A percentile compares a stretch with the other conserved stretches of the same genome.
Evolutionary conservation across 2,113 vertebrate species (phyloP).

Genomic region (Thermophis baileyi): DNA sequence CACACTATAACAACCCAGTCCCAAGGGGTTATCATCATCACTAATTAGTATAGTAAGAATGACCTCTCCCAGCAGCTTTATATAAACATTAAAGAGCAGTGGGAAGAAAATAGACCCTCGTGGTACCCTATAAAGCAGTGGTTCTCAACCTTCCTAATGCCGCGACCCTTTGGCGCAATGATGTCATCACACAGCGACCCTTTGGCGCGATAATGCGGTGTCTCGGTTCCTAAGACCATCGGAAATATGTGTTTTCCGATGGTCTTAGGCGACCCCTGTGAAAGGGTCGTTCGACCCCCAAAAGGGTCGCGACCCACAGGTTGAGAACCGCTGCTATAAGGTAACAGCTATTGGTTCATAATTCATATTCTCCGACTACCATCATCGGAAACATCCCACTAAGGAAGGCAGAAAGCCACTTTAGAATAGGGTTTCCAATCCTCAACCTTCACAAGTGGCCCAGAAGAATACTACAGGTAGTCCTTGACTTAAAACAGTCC

Average conservation of each 20-base stretch:
- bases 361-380: neutral
- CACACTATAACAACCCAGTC: neutral
- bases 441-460: neutral
- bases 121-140: no score
- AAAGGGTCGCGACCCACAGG: no score
- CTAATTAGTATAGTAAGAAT: neutral
- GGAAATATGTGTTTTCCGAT: no score
- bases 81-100: neutral
- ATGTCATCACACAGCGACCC: no score
- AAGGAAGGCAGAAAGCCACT: neutral
- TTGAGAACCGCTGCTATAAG: no score
- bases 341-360: neutral
- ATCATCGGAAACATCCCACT: neutral
- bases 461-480: neutral
- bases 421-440: neutral
- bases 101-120: neutral
- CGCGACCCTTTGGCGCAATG: no score
- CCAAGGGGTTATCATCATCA: neutral
- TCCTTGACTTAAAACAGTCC: neutral
- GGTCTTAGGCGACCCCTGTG: no score
- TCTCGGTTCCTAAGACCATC: no score
- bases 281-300: no score
- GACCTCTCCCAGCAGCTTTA: neutral
- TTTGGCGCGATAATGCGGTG: no score
- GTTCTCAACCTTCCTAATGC: no score